Evolutionary conservation across 2,797 vertebrate genomes (phyloP), one percentile per base, ranked within the genome.

Genomic region (Oryzias dopingdopingensis): DNA sequence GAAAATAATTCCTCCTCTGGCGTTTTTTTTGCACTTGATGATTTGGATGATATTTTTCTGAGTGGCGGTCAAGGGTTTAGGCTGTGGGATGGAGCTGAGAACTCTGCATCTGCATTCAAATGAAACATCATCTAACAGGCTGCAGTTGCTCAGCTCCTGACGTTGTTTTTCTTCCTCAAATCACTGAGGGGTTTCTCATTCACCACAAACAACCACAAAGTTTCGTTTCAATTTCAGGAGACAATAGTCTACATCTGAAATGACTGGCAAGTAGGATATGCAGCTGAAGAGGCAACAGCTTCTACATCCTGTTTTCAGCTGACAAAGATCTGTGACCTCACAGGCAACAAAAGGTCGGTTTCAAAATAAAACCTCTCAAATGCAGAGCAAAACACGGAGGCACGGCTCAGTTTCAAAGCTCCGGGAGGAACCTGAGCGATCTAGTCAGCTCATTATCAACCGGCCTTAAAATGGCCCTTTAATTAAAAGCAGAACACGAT

Each of bases 401-500:
- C 32, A 63, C 45, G 0, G 29, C 12, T 2, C 4, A 3, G 23
- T 54, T 53, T 45, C 42, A 70, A 60, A 8, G 24, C 40, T 26
- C 26, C 16, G 56, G 42, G 52, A 41, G 5, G 49, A 66, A 64
- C 52, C 2, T 15, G 52, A 72, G 48, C 17, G 44, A 70, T 50
- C 24, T 55, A 65, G 74, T 70, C 45, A 47, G 60, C 76, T 81
- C 23, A 48, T 87, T 84, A 86, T 84, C 84, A 78, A 70, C 43
- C 49, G 5, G 67, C 79, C 67, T 67, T 68, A 76, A 85, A 86
- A 81, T 73, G 76, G 78, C 72, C 67, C 67, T 85, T 86, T 88
- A 85, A 89, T 89, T 87, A 86, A 88, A 87, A 89, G 72, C 70
- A 70, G 70, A 86, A 86, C 64, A 76, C 73, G n/a, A 75, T 62